Conservation (phyloP, 2,888 invertebrate species). For the Amiota communis region DNA sequence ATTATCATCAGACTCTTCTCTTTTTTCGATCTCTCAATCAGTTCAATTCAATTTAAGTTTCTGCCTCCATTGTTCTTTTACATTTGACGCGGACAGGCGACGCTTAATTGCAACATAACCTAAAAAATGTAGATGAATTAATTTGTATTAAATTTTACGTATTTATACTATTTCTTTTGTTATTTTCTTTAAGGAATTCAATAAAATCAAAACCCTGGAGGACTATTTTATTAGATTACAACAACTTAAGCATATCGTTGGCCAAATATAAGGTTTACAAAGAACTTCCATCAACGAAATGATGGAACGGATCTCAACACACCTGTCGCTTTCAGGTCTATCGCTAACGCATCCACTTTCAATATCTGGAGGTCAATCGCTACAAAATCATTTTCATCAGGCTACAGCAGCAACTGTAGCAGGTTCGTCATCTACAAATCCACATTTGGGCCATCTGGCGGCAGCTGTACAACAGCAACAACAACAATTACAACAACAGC, state of each 20-base stretch:
- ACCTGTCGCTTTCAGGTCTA: conserved; percentile 72
- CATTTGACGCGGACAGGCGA: too few relatives aligned
- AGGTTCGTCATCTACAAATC: conserved; percentile 55
- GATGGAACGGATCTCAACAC: conserved; percentile 74
- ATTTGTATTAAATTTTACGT: too few relatives aligned
- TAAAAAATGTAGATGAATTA: too few relatives aligned
- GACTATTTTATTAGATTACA: neutral
- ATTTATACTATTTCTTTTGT: neutral
- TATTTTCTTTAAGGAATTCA: neutral
- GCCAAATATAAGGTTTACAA: neutral
- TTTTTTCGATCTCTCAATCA: too few relatives aligned
- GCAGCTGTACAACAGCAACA: conserved; percentile 56
- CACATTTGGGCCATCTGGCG: conserved; percentile 59
- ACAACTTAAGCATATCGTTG: neutral
- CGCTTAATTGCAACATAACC: too few relatives aligned
- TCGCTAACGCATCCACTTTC: conserved; percentile 73
- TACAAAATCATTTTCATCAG: conserved; percentile 70
- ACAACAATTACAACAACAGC: conserved; percentile 59
- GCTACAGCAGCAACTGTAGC: conserved; percentile 59
- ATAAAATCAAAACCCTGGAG: neutral
- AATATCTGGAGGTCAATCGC: conserved; percentile 62
- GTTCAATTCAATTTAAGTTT: too few relatives aligned
- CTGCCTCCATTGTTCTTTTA: too few relatives aligned
- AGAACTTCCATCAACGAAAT: conserved; percentile 63
- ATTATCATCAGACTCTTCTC: too few relatives aligned